Evolutionary conservation across 2,113 vertebrate species (phyloP).

Genomic region (Peromyscus maniculatus): DNA sequence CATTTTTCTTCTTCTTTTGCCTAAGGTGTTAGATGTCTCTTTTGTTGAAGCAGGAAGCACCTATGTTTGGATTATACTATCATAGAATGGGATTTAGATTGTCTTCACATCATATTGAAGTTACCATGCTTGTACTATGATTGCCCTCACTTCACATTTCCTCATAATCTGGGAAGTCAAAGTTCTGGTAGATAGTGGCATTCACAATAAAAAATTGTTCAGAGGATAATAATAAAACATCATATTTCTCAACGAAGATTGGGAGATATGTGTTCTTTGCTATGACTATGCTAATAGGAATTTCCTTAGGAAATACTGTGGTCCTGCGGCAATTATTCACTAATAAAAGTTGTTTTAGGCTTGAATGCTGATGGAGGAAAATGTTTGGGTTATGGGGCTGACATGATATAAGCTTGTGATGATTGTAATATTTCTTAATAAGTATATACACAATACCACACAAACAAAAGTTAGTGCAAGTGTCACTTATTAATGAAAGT

Average conservation of each 20-base stretch:
- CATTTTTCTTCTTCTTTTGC: background rate
- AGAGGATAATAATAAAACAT: background rate
- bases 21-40: rapidly evolving
- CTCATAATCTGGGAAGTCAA: background rate
- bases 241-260: background rate
- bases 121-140: rapidly evolving
- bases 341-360: background rate
- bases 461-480: background rate
- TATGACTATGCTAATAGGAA: background rate
- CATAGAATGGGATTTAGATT: background rate
- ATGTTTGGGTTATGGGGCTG: background rate
- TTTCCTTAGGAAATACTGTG: background rate
- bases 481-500: background rate
- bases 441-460: background rate
- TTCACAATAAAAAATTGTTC: background rate
- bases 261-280: background rate
- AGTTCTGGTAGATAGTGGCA: background rate
- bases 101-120: background rate
- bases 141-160: background rate
- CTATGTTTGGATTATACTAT: background rate
- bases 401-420: background rate
- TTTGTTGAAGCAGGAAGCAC: background rate
- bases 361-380: background rate
- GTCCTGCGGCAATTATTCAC: background rate
- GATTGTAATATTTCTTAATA: background rate